These are phyloP conservation scores for Dicranocentrus wangi DNA, from an alignment of 2,888 invertebrate genomes.

Conservation along the genomic window DNA sequence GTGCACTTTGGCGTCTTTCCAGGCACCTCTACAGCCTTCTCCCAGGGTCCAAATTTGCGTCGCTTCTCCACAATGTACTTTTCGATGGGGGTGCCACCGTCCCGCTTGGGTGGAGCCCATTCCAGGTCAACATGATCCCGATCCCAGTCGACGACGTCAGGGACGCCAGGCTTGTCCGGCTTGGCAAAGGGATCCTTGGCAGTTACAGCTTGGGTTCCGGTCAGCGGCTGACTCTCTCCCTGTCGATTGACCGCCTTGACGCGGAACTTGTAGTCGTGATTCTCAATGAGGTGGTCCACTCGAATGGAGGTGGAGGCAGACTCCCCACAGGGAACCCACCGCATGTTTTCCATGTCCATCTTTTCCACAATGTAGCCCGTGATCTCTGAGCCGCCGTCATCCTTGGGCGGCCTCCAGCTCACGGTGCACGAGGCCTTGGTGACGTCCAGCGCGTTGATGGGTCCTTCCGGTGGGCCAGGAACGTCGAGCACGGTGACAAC, in stretches of 20 bases:
- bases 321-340: conserved; percentile 96
- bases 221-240: conserved; percentile 98
- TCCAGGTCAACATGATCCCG: conserved; percentile 95
- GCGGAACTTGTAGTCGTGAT: conserved; percentile 98
- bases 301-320: conserved; percentile 87
- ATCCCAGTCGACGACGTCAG: conserved; percentile 94
- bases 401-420: conserved; percentile 94
- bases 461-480: conserved; percentile 80
- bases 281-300: conserved; percentile 87
- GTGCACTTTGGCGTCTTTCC: conserved; percentile 81
- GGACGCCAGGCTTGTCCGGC: conserved; percentile 92
- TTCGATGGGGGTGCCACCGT: conserved; percentile 97
- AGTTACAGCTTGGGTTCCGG: conserved; percentile 94
- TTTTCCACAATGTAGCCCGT: conserved; percentile 93
- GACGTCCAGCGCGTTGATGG: conserved; percentile 89
- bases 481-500: conserved; percentile 86
- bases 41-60: conserved; percentile 87
- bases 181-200: conserved; percentile 99
- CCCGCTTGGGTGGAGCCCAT: conserved; percentile 81
- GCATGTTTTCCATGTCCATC: conserved; percentile 90
- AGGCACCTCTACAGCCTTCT: conserved; percentile 86
- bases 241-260: conserved; percentile 97
- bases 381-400: conserved; percentile 92
- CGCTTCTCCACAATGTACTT: conserved; percentile 95
- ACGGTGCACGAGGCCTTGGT: conserved; percentile 94